These are phyloP conservation scores for Rugalucina vietnamica DNA, from an alignment of 2,888 invertebrate species.

Conservation along the genomic window DNA sequence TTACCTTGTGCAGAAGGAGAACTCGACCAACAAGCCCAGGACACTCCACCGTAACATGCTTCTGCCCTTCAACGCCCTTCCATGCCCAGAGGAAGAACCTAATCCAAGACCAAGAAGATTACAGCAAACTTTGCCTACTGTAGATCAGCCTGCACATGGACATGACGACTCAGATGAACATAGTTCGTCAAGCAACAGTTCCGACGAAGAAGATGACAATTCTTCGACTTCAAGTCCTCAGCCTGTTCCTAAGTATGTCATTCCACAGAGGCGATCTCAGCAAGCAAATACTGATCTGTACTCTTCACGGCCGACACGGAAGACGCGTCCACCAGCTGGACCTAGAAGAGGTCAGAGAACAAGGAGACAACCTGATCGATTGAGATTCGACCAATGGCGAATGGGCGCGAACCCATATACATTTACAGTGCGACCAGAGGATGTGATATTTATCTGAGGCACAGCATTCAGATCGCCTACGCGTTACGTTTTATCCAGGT, in stretches of 20 bases:
- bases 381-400: not conserved
- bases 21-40: not conserved
- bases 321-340: not conserved
- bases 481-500: too few species aligned
- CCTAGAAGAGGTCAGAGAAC: not conserved
- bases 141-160: not conserved
- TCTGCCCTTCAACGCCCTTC: not conserved
- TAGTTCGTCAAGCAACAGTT: not conserved
- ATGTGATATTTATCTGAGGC: too few species aligned
- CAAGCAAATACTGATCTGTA: not conserved
- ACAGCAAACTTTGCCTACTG: not conserved
- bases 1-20: not conserved
- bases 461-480: too few species aligned
- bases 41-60: not conserved
- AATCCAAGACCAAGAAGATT: not conserved
- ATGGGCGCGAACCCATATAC: not conserved
- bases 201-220: not conserved
- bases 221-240: not conserved
- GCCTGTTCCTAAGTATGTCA: not conserved
- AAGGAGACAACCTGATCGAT: not conserved
- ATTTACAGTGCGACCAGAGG: not conserved
- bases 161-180: not conserved
- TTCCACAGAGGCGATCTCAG: not conserved
- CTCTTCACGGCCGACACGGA: not conserved
- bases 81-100: not conserved